Base-by-base conservation (phyloP, 2,888 invertebrate genomes). In the Drosophila austrosaltans region DNA sequence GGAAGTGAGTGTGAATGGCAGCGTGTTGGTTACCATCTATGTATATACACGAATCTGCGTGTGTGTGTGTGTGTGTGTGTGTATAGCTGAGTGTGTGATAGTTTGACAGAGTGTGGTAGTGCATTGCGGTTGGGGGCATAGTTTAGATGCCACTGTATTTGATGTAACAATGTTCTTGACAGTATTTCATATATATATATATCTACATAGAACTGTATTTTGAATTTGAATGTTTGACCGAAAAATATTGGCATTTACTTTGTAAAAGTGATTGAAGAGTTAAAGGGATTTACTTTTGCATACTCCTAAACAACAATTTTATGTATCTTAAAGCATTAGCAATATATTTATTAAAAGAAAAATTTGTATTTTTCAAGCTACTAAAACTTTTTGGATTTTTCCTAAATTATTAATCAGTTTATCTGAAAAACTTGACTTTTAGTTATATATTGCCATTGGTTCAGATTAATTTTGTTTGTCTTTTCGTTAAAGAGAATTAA, bases 1-100 rank as follows among this genome's bases (percentile, higher is more conserved):
- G 76, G 76, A 75, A 65, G 65, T 74, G 69, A 53, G 57, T 62
- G 60, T 20, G 67, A 63, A 63, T 56, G 64, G 71, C 72, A 59
- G 25, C 7, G 10, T 60, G 68, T 63, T 40, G 66, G 76, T 66
- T 62, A 53, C 20, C 39, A 6, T 63, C 56, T 53, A 40, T 61
- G 42, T 59, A 39, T 7, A 61, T 66, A 64, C 48, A 30, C 48
- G 30, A 63, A 28, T 59, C 44, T 57, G 39, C 40, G 57, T 54
- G 53, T 59, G 63, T 65, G 66, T 20, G 48, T 36, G 48, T 36
- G 53, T 16, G 25, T 59, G 58, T 59, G 22, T 32, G 25, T 42
- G 25, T 53, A 57, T 58, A 59, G 44, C 48, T 63, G 22, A 3
- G 48, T 58, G 63, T 54, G 53, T 63, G 22, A 3, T 10, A 48